Evolutionary conservation across 2,888 invertebrate species (phyloP), one percentile per base, ranked within the genome.

Genomic region (Tenthredo distinguenda): DNA sequence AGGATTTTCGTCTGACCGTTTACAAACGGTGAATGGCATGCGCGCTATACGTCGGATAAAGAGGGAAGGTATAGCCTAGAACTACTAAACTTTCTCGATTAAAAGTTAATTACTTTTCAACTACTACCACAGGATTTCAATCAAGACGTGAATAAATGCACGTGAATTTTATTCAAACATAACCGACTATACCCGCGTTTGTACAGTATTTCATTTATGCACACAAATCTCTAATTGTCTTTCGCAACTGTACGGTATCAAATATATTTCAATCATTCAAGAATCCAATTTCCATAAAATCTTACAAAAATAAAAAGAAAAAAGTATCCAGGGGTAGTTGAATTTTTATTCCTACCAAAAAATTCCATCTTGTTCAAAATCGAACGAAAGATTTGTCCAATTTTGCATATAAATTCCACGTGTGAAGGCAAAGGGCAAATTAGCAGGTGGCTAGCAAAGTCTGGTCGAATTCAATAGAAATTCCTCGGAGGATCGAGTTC

Each of bases 31-130:
- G 90, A 91, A 88, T 89, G 90, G 89, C 90, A 89, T 43, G 68
- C 21, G 21, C 79, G 37, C 43, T 62, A 5, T 26, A n/a, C 83
- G 50, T 12, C 71, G 83, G 43, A 83, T 83, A 77, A 86, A 84
- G 86, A 85, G 81, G 81, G 84, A 79, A 86, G 87, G 86, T 88
- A 47, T 47, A 87, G 86, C 88, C 85, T 87, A 86, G 87, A 90
- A 88, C 90, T 87, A 88, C 88, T 87, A 88, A 91, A 91, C 91
- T 91, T 91, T 91, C 90, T 90, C 91, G 91, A 91, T 91, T 91
- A 91, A 90, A 91, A 91, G 91, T 91, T 92, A 92, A 91, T 91
- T 92, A 90, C 91, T 91, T 91, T 90, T 89, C 88, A 89, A 90
- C 90, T 91, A 90, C 90, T 90, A 88, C 90, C 91, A 88, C 91